Evolutionary conservation across 92 coral and sea anemone genomes (phyloP).

Genomic region (Umimayanthus kanabou): DNA sequence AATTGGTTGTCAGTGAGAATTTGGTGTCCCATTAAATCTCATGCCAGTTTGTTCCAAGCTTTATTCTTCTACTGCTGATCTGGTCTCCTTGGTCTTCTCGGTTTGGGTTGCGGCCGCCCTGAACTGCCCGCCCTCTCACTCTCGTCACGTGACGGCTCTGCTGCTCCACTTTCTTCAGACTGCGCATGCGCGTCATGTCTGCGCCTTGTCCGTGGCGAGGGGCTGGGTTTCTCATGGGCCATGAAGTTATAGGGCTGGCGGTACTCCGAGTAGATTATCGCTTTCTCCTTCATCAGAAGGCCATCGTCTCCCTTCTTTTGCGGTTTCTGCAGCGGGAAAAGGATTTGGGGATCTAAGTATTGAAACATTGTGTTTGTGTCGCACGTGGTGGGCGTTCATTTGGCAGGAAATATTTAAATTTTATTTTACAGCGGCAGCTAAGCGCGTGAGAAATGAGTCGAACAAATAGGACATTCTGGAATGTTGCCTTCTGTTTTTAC

Average conservation of each 20-base stretch:
- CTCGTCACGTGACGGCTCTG: conserved; percentile 19
- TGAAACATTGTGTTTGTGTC: conserved; percentile 28
- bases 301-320: conserved; percentile 68
- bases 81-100: conserved; percentile 18
- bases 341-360: conserved; percentile 24
- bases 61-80: neutral
- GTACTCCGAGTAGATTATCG: conserved; percentile 88
- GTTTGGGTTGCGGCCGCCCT: conserved; percentile 27
- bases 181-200: conserved; percentile 32
- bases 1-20: too few relatives aligned
- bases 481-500: too few relatives aligned
- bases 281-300: conserved; percentile 89
- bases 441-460: too few relatives aligned
- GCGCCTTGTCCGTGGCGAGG: conserved; percentile 47
- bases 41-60: too few relatives aligned
- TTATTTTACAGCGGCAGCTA: too few relatives aligned
- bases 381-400: neutral
- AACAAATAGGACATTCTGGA: too few relatives aligned
- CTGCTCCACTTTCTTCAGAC: neutral
- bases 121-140: conserved; percentile 3
- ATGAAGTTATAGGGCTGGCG: conserved; percentile 97
- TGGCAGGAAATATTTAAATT: too few relatives aligned
- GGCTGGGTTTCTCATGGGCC: conserved; percentile 64
- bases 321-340: conserved; percentile 65
- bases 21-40: neutral